Base-by-base conservation (phyloP, 2,797 vertebrate genomes). In the Eurystomus glaucurus region DNA sequence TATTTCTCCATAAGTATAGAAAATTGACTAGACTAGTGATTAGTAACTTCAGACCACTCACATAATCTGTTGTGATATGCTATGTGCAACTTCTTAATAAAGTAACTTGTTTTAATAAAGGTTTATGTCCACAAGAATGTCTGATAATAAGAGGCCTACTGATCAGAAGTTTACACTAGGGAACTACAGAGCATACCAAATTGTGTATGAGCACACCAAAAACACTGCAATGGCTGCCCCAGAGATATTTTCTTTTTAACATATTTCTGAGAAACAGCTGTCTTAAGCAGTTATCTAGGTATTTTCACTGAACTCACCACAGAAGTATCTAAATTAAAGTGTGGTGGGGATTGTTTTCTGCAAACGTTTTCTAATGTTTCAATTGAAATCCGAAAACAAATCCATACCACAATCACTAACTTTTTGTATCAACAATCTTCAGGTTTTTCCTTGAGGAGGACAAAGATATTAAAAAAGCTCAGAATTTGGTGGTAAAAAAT, bases 311-410 rank as follows among this genome's bases (percentile, higher is more conserved):
- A 66, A 46, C 1, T 83, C 25, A 55, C n/a, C 51, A 60, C 4
- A 70, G 8, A 25, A 57, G 51, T 66, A 45, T 12, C 20, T 50
- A 58, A 66, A 77, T 18, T 50, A 58, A 61, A 77, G 6, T 6
- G 10, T 39, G 4, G 1, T 10, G 8, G 13, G 22, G 5, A 22
- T n/a, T 83, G 1, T 2, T 54, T 62, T 37, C 48, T 35, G 4
- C 29, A 75, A 78, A 45, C 7, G 4, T 77, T 85, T 91, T 84
- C 33, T 62, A 55, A 39, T 21, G 16, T n/a, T 71, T 68, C 25
- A 16, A 3, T 50, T 35, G 31, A 66, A 88, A 93, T 35, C 3
- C 7, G 45, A 79, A 76, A 25, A 1, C 14, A 69, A 76, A 28
- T 11, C 20, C 5, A 61, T 14, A 28, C 14, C 19, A 0, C 50